These are phyloP conservation scores for Natator depressus DNA, from an alignment of 2,113 vertebrate genomes.

Conservation along the genomic window DNA sequence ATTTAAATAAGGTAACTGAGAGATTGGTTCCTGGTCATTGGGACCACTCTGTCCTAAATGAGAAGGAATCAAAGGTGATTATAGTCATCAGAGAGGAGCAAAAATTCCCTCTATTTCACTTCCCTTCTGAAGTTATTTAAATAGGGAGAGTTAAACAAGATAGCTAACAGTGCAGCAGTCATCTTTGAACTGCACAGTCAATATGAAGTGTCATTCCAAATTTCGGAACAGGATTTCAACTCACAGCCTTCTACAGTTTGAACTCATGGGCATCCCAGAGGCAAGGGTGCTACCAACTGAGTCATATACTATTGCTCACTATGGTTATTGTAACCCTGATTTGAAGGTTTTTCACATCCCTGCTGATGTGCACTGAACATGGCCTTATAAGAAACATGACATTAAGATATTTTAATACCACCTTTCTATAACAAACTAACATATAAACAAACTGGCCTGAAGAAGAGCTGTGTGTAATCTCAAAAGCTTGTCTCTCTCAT, in stretches of 20 bases:
- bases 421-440: neutral
- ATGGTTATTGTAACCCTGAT: conserved; percentile 31
- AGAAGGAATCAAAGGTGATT: neutral
- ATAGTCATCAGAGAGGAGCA: neutral
- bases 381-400: neutral
- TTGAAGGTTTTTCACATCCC: conserved; percentile 45
- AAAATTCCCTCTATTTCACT: neutral
- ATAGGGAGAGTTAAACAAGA: neutral
- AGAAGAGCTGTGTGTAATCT: neutral
- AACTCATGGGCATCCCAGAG: neutral
- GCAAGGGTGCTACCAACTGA: neutral
- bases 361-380: neutral
- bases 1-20: neutral
- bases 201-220: neutral
- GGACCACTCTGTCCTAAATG: neutral
- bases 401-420: neutral
- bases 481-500: neutral
- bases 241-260: neutral
- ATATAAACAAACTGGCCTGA: neutral
- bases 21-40: neutral
- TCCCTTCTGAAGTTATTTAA: neutral
- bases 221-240: neutral
- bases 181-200: neutral
- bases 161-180: neutral
- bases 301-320: neutral